These are phyloP conservation scores for Catocala fraxini DNA, from an alignment of 2,888 invertebrate species.

Conservation along the genomic window DNA sequence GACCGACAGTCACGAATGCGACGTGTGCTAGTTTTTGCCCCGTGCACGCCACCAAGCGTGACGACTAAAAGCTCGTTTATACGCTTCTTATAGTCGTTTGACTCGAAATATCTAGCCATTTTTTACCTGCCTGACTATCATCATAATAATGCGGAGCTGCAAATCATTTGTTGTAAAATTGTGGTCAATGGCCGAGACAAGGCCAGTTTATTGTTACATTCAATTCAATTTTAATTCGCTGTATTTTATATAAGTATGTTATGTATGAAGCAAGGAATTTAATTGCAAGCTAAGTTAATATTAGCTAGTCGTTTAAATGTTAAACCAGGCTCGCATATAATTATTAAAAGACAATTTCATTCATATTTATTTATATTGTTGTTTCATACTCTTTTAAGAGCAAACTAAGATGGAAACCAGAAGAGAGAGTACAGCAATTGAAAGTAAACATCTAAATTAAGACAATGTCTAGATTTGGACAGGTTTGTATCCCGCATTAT, in stretches of 20 bases:
- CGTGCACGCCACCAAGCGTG: constrained; percentile 74
- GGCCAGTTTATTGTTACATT: constrained; percentile 67
- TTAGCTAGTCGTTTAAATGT: constrained; percentile 19
- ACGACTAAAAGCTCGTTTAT: constrained; percentile 84
- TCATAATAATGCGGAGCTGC: constrained; percentile 73
- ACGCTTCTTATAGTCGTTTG: constrained; percentile 77
- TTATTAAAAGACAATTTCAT: too few species aligned
- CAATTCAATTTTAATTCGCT: constrained; percentile 47
- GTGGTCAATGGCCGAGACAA: constrained; percentile 73
- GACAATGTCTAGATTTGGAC: too few species aligned
- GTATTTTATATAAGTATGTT: constrained; percentile 32
- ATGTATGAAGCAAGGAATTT: constrained; percentile 21
- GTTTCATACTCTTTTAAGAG: too few species aligned
- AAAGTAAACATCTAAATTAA: too few species aligned
- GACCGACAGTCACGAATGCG: constrained; percentile 66
- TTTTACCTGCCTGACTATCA: constrained; percentile 67
- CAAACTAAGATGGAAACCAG: too few species aligned
- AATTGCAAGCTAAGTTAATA: constrained; percentile 16
- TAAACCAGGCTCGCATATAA: not conserved
- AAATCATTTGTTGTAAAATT: constrained; percentile 69
- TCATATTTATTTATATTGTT: too few species aligned
- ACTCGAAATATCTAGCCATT: constrained; percentile 67
- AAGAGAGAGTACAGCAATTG: too few species aligned
- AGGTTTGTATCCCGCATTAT: too few species aligned
- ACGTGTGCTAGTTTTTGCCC: constrained; percentile 77